Conservation (phyloP, 2,797 vertebrate species). For the Crocodylus rhombifer region DNA sequence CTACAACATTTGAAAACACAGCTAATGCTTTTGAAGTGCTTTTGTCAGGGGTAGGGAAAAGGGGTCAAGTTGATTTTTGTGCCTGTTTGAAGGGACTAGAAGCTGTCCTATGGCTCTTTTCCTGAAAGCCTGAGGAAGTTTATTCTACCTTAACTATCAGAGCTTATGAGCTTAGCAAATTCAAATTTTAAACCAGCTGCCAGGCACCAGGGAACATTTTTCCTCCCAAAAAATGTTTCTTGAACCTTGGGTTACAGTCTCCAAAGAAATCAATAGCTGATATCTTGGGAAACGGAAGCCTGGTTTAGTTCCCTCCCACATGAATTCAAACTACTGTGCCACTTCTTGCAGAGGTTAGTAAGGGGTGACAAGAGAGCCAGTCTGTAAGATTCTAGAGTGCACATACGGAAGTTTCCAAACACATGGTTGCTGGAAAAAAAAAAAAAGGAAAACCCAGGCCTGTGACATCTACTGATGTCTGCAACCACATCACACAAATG, state of each 20-base stretch:
- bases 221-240: neutral
- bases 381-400: neutral
- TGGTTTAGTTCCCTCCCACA: neutral
- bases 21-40: neutral
- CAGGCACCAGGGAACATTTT: neutral
- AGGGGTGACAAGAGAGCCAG: neutral
- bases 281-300: neutral
- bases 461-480: neutral
- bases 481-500: slow-evolving; percentile 55
- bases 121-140: neutral
- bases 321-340: neutral
- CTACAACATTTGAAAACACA: neutral
- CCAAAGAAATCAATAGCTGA: neutral
- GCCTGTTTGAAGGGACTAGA: slow-evolving; percentile 1
- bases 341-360: slow-evolving; percentile 5
- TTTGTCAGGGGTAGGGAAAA: neutral
- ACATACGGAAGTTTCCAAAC: neutral
- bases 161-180: neutral
- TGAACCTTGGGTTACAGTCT: neutral
- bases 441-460: neutral
- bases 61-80: neutral
- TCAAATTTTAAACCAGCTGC: neutral
- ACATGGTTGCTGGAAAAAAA: neutral
- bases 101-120: neutral
- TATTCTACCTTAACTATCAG: neutral